Conservation (phyloP, 2,888 invertebrate species). For the Unio delphinus region DNA sequence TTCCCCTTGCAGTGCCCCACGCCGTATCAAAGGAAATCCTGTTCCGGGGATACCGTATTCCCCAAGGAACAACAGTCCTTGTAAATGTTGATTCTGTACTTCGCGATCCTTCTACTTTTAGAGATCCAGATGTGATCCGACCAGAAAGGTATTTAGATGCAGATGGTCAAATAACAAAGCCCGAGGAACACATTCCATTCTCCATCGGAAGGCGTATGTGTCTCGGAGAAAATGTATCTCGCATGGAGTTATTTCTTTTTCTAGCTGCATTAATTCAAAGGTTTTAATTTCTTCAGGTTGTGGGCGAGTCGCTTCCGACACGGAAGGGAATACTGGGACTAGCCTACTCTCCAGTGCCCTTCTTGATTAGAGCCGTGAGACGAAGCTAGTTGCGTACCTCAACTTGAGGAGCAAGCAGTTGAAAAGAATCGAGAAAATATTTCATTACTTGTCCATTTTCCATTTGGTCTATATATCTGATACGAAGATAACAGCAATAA, state of each 20-base stretch:
- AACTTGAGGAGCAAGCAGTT: too few relatives aligned
- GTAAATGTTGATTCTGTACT: constrained; percentile 49
- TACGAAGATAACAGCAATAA: too few relatives aligned
- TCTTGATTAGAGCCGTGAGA: not conserved
- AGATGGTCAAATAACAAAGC: constrained; percentile 19
- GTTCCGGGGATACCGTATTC: constrained; percentile 57
- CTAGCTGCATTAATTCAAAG: constrained; percentile 27
- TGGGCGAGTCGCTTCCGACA: constrained; percentile 19
- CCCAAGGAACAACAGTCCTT: constrained; percentile 45
- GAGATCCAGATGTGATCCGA: constrained; percentile 45
- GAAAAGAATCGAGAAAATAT: too few relatives aligned
- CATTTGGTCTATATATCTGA: too few relatives aligned
- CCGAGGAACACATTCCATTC: constrained; percentile 32
- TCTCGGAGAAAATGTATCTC: constrained; percentile 10
- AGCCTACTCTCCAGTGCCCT: constrained; percentile 22
- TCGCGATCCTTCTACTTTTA: constrained; percentile 43
- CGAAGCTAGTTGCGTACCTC: not conserved
- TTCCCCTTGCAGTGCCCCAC: constrained; percentile 46
- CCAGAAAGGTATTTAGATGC: constrained; percentile 54
- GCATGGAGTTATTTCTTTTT: constrained; percentile 39
- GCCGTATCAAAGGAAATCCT: constrained; percentile 43
- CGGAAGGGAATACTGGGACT: constrained; percentile 23
- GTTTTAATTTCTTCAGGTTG: constrained; percentile 20
- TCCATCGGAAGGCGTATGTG: constrained; percentile 20
- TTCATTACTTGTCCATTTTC: too few relatives aligned